phyloP scores from a whole-genome alignment of 2,113 vertebrate species.

The Lates calcarifer region DNA sequence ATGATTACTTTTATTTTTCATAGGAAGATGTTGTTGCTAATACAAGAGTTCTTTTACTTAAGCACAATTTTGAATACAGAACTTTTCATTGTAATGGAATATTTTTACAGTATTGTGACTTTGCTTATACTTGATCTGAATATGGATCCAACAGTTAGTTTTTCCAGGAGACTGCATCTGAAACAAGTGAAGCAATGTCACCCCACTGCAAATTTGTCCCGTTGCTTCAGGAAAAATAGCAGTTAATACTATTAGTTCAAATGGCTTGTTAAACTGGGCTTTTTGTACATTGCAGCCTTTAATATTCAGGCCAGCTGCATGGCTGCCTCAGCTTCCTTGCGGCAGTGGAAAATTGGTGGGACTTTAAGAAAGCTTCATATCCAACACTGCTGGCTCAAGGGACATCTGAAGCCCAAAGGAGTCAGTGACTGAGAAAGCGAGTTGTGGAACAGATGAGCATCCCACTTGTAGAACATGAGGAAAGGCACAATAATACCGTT shows the following conservation, averaged over 20 bases:
- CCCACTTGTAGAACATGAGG: slow-evolving; percentile 43
- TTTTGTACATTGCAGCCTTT: slow-evolving; percentile 25
- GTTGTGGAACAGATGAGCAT: slow-evolving; percentile 66
- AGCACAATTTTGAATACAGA: background rate
- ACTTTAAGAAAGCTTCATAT: slow-evolving; percentile 58
- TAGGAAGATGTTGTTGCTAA: background rate
- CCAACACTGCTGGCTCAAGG: slow-evolving; percentile 52
- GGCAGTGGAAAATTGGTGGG: slow-evolving; percentile 40
- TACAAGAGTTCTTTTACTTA: background rate
- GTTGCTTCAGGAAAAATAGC: slow-evolving; percentile 20
- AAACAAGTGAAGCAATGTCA: too few relatives aligned
- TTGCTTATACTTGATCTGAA: too few relatives aligned
- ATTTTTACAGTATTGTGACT: background rate
- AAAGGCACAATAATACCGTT: slow-evolving; percentile 30
- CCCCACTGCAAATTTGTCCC: too few relatives aligned
- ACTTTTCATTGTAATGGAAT: background rate
- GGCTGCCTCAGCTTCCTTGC: slow-evolving; percentile 32
- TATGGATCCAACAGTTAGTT: too few relatives aligned
- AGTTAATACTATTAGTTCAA: slow-evolving; percentile 23
- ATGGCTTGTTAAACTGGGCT: slow-evolving; percentile 24
- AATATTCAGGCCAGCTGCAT: slow-evolving; percentile 39
- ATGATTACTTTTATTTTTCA: background rate
- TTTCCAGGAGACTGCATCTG: too few relatives aligned
- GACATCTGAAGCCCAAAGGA: slow-evolving; percentile 56
- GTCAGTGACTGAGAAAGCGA: slow-evolving; percentile 54